Evolutionary conservation across 37 sponge, comb jelly and placozoan species (phyloP), one percentile per base, ranked within the genome.

Genomic region (Eunapius fragilis): DNA sequence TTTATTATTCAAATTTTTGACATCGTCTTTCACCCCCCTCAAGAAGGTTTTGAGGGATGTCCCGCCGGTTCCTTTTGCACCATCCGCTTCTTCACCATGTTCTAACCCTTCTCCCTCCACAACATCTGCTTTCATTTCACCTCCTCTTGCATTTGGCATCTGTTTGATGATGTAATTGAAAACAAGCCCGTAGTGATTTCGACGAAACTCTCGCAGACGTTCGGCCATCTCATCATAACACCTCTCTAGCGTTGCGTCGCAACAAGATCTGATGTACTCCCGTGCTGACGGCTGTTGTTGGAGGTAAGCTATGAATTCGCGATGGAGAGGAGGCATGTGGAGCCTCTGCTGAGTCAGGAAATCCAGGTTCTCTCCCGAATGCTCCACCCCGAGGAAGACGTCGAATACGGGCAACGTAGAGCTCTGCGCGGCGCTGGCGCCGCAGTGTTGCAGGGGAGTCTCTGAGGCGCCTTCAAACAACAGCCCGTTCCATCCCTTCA

Each of bases 381-480:
- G 79, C 41, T 75, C 75, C 17, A 86, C 38, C 41, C 83, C 87
- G 2, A 86, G 77, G 2, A 83, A 36, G 25, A 74, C 76, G 35
- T 81, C 89, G 25, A 91, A 69, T 48, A 77, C 82, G 4, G 83
- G 72, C 3, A 91, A 0, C 10, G 78, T 58, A 3, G 87, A 85
- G 48, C 91, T 91, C 35, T 91, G 87, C 69, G 67, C 91, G 0
- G 87, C 91, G 82, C 74, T 91, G 19, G 79, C 87, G 24, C 91
- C 91, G 17, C 31, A 28, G n/a, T 69, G 75, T 79, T 70, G 25
- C 38, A 49, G 25, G 3, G 87, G 87, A 38, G 5, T 27, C 37
- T 90, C 90, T 25, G 37, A n/a, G 24, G 77, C 91, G 24, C 87
- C 91, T 71, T 73, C 37, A 68, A 74, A 86, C 35, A 86, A 24